A percentile compares a stretch with the other conserved stretches of the same genome.
Conservation (phyloP, 1,140 invertebrate species). For the Drosophila serrata region DNA sequence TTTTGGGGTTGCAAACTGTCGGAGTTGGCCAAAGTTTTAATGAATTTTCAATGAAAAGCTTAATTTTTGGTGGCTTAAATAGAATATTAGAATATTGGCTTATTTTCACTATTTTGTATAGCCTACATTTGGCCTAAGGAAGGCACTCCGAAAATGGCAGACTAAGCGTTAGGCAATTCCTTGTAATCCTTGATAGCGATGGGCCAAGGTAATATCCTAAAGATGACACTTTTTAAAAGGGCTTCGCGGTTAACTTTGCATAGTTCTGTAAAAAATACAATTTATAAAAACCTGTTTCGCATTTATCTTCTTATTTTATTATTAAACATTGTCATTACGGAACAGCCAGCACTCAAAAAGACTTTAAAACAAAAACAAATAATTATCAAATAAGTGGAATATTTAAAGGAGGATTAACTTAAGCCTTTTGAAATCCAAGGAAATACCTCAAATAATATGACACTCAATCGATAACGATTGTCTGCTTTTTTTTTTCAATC, state of each 20-base stretch:
- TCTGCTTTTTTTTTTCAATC: slow-evolving; percentile 37
- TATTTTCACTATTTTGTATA: too few species aligned
- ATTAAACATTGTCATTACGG: background rate
- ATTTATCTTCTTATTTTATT: background rate
- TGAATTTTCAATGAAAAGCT: background rate
- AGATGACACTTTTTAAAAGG: background rate
- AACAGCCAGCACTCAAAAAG: background rate
- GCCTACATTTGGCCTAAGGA: background rate
- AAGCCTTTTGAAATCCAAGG: slow-evolving; percentile 6
- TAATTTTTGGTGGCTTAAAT: background rate
- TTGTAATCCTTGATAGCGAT: background rate
- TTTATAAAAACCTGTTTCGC: background rate
- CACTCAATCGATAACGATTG: background rate
- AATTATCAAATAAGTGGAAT: background rate
- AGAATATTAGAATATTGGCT: background rate
- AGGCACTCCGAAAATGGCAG: background rate
- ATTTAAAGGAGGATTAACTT: background rate
- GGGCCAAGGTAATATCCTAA: background rate
- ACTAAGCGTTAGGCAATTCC: background rate
- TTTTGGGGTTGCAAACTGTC: slow-evolving; percentile 22
- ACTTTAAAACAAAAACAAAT: background rate
- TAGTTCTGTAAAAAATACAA: too few species aligned
- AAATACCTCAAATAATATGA: background rate
- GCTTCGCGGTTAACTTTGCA: too few species aligned
- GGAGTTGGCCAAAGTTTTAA: background rate